Base-by-base conservation (phyloP, 2,113 vertebrate genomes). In the Steatornis caripensis region DNA sequence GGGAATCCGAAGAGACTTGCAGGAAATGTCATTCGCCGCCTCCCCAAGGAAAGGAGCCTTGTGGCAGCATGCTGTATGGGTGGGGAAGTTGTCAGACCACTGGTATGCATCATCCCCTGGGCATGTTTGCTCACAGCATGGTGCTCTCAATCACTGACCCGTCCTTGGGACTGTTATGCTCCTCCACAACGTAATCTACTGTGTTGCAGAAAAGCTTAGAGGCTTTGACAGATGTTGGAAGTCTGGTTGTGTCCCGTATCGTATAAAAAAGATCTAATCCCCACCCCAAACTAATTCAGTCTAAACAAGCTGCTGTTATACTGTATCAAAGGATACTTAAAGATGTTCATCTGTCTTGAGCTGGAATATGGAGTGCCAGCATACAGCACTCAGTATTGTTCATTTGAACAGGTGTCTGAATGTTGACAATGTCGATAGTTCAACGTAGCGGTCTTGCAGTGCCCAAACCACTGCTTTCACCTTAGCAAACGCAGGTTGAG, bases 21-120 rank as follows among this genome's bases (percentile, higher is more conserved):
- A 45, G 66, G 51, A 92, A 61, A 64, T 46, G 39, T 46, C 41
- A 21, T 72, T 55, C 90, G 7, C n/a, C 49, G 19, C 0, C 2
- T 78, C 72, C n/a, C 49, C 15, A 32, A 39, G 54, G 51, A 68
- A 93, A 45, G 2, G 12, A 89, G 16, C n/a, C 8, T 49, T 18
- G 29, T 41, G 39, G n/a, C 43, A 34, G n/a, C 8, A 2, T 15
- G 10, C 43, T 85, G 8, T 2, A 1, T 0, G 14, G 19, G n/a
- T 61, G 22, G 48, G 54, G 37, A 18, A 88, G 43, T 79, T 79
- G 53, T 88, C 79, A 77, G 88, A 37, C 55, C 64, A 19, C 32
- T n/a, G 53, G 16, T 30, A 26, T 48, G 30, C 57, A 22, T 30
- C 30, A 24, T 70, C 26, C 46, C 19, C 15, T 2, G 2, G 74